Evolutionary conservation across 2,113 vertebrate species (phyloP).

Genomic region (Lanius collurio): DNA sequence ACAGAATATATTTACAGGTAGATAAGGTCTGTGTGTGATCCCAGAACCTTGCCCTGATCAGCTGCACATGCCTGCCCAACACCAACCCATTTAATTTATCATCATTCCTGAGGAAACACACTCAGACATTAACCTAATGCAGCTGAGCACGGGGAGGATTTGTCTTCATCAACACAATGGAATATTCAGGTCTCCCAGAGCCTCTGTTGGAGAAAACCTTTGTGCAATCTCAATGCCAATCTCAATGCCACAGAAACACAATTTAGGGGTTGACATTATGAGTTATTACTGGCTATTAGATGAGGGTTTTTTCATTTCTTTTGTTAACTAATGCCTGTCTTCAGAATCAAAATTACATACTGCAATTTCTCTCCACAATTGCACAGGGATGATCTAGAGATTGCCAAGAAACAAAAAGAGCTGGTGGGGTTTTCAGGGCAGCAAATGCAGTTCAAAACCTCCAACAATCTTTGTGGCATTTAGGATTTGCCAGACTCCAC

Average conservation of each 20-base stretch:
- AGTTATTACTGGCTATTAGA: constrained; percentile 21
- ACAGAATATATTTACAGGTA: accelerated
- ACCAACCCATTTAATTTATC: background rate
- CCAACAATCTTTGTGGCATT: background rate
- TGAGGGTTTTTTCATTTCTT: background rate
- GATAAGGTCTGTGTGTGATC: accelerated
- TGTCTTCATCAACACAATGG: constrained; percentile 42
- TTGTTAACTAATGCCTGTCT: background rate
- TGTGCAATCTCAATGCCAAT: background rate
- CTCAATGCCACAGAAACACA: background rate
- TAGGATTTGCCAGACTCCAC: background rate
- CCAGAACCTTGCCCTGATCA: background rate
- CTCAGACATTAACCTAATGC: background rate
- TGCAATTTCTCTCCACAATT: background rate
- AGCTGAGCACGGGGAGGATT: background rate
- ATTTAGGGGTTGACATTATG: background rate
- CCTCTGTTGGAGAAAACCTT: background rate
- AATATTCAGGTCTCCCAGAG: background rate
- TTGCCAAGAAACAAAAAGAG: background rate
- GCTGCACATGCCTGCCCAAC: background rate
- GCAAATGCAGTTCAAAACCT: background rate
- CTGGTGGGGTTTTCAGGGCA: background rate
- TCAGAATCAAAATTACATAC: background rate
- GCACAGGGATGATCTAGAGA: too few relatives aligned
- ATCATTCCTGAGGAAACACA: background rate